phyloP scores from a whole-genome alignment of 2,888 invertebrate species.

The Phyllotreta cruciferae region DNA sequence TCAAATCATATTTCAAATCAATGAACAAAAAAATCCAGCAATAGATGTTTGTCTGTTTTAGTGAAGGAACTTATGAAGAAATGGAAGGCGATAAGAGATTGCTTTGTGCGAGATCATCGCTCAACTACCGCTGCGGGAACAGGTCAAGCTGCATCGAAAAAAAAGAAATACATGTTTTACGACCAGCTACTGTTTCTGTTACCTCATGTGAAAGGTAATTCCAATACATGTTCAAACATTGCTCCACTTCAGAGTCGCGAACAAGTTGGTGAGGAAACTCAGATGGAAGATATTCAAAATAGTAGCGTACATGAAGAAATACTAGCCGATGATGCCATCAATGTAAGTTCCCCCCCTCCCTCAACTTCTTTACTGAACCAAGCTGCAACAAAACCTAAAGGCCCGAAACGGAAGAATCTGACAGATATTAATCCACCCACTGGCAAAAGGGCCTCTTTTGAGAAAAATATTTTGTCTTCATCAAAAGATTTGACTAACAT shows the following conservation, averaged over 20 bases:
- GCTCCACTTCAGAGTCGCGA: constrained; percentile 19
- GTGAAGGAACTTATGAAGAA: constrained; percentile 3
- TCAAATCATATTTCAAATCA: background rate
- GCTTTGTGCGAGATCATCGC: constrained; percentile 8
- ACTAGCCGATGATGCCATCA: constrained; percentile 20
- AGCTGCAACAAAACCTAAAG: constrained; percentile 2
- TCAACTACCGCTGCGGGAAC: constrained; percentile 19
- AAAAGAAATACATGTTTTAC: constrained; percentile 21
- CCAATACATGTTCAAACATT: constrained; percentile 20
- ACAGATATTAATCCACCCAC: background rate
- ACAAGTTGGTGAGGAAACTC: constrained; percentile 4
- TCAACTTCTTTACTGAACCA: background rate
- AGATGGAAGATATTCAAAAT: constrained; percentile 7
- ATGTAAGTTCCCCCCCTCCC: constrained; percentile 14
- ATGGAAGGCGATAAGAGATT: constrained; percentile 9
- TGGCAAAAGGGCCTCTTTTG: constrained; percentile 5
- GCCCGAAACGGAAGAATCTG: constrained; percentile 3
- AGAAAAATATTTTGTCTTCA: constrained; percentile 5
- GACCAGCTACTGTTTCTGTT: constrained; percentile 25
- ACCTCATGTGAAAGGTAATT: constrained; percentile 24
- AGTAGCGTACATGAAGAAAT: constrained; percentile 12
- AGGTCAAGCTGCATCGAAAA: constrained; percentile 19
- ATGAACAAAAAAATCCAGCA: too few species aligned
- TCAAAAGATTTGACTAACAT: constrained; percentile 7
- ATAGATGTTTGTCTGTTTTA: background rate